Evolutionary conservation across 1,140 invertebrate species (phyloP).

Genomic region (Magallana ariakensis): DNA sequence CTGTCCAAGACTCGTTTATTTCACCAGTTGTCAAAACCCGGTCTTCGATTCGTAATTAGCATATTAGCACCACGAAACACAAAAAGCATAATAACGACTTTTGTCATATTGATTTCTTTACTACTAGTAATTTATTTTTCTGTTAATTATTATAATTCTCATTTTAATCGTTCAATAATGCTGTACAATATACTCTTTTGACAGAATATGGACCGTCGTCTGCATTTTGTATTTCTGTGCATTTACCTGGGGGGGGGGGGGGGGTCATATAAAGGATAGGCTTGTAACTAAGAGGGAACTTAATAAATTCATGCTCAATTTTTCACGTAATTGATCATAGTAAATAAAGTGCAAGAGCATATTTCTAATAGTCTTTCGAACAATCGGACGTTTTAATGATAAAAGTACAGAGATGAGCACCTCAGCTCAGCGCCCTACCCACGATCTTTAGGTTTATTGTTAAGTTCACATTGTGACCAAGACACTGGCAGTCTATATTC

Average conservation of each 20-base stretch:
- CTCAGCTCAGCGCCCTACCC: not conserved
- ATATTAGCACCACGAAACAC: not conserved
- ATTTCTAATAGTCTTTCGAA: too few species aligned
- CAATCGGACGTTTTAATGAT: not conserved
- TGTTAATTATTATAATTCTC: not conserved
- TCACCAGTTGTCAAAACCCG: not conserved
- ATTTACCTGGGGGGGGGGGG: too few species aligned
- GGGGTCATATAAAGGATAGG: too few species aligned
- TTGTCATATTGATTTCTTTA: not conserved
- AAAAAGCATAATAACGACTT: not conserved
- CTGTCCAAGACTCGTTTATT: slow-evolving; percentile 3
- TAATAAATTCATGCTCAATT: too few species aligned
- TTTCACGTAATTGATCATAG: too few species aligned
- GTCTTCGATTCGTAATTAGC: not conserved
- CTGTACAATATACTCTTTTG: not conserved
- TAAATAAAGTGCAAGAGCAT: too few species aligned
- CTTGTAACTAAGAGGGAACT: too few species aligned
- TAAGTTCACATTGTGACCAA: not conserved
- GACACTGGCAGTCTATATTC: not conserved
- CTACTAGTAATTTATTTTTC: not conserved
- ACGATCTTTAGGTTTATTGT: not conserved
- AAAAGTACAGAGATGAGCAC: not conserved
- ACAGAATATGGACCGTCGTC: too few species aligned
- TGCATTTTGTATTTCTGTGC: too few species aligned
- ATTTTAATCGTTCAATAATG: not conserved